Percentiles rank a stretch among this genome's conserved stretches.
Evolutionary conservation across 2,797 vertebrate species (phyloP).

Genomic region (Mormyrus hasselquistii): DNA sequence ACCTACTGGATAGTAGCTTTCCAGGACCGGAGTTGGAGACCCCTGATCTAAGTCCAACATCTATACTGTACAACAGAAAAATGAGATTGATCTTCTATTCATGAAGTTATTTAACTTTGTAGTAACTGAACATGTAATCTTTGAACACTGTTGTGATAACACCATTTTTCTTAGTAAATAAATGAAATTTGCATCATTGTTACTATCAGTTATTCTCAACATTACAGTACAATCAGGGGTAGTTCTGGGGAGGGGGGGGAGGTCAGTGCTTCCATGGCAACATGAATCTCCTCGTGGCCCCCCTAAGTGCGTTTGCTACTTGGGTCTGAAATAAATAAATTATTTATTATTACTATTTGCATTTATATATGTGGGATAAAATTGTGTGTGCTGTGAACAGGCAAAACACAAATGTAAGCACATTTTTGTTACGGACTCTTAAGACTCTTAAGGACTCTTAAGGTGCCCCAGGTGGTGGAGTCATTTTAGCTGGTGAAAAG

Average conservation of each 20-base stretch:
- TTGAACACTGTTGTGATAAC: neutral
- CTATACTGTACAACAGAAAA: neutral
- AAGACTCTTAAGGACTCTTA: too few relatives aligned
- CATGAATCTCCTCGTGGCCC: neutral
- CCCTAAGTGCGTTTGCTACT: neutral
- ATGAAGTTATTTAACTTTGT: neutral
- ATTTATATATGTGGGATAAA: too few relatives aligned
- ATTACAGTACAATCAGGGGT: neutral
- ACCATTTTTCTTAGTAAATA: neutral
- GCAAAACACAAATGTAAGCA: too few relatives aligned
- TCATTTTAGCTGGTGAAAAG: too few relatives aligned
- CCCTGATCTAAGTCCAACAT: neutral
- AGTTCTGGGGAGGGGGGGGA: neutral
- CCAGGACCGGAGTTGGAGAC: too few relatives aligned
- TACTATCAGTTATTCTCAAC: neutral
- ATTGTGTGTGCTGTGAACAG: neutral
- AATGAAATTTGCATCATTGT: neutral
- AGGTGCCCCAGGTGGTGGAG: too few relatives aligned
- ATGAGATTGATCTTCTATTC: neutral
- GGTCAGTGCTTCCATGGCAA: neutral
- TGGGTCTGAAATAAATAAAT: neutral
- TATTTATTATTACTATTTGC: neutral
- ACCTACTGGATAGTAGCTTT: too few relatives aligned
- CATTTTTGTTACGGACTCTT: too few relatives aligned
- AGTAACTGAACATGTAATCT: neutral